phyloP scores from a whole-genome alignment of 2,888 invertebrate genomes.

The Calameuta idolon region DNA sequence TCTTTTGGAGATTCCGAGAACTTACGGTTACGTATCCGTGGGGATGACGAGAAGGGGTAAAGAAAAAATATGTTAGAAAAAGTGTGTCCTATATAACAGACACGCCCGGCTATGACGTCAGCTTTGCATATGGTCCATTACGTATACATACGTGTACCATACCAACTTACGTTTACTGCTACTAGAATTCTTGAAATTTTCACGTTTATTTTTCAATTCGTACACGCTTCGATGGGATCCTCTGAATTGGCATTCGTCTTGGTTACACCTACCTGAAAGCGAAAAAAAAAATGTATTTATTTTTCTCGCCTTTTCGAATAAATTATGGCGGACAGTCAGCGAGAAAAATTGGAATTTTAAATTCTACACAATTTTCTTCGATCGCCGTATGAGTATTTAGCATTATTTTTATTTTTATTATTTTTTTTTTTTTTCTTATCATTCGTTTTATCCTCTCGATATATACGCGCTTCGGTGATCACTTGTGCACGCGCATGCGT shows the following conservation, averaged over 20 bases:
- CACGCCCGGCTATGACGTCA: not conserved
- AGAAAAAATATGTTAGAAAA: not conserved
- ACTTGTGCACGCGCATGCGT: not conserved
- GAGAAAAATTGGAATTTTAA: too few relatives aligned
- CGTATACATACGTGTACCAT: not conserved
- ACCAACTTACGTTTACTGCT: not conserved
- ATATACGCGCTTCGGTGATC: too few relatives aligned
- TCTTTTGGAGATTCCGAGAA: slow-evolving; percentile 42
- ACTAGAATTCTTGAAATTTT: not conserved
- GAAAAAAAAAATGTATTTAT: too few relatives aligned
- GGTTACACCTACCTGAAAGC: too few relatives aligned
- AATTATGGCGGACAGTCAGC: too few relatives aligned
- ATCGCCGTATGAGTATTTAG: too few relatives aligned
- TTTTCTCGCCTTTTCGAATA: too few relatives aligned
- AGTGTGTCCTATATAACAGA: not conserved
- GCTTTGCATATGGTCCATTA: slow-evolving; percentile 1
- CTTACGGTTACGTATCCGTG: slow-evolving; percentile 14
- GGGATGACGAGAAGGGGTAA: not conserved
- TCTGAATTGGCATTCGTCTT: not conserved
- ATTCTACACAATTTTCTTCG: too few relatives aligned
- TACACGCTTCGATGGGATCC: not conserved
- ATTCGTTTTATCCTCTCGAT: too few relatives aligned
- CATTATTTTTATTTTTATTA: too few relatives aligned
- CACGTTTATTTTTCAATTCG: not conserved
- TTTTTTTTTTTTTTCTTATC: too few relatives aligned